phyloP scores from a whole-genome alignment of 2,113 vertebrate species.

The Mirounga angustirostris region DNA sequence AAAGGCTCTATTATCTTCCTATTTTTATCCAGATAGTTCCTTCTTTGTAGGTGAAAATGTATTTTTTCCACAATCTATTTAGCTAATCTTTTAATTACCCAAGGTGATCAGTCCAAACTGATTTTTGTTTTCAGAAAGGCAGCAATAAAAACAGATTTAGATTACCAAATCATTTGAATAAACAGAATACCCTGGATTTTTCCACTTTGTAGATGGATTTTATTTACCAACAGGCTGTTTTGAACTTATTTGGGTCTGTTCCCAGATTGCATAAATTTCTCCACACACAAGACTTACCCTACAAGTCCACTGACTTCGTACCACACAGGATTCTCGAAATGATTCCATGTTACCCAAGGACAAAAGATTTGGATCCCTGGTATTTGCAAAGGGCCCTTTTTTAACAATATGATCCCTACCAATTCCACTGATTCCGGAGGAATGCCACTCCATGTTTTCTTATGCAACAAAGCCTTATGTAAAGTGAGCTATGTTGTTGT shows the following conservation, averaged over 20 bases:
- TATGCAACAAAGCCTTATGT: background rate
- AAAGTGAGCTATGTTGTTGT: background rate
- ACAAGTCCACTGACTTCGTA: background rate
- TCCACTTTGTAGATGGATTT: background rate
- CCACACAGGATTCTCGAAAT: background rate
- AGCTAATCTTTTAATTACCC: slow-evolving; percentile 46
- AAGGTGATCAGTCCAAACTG: slow-evolving; percentile 32
- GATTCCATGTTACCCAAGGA: background rate
- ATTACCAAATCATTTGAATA: background rate
- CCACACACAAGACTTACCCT: background rate
- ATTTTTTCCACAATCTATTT: slow-evolving; percentile 29
- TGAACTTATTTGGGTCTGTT: slow-evolving; percentile 12
- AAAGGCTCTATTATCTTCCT: slow-evolving; percentile 39
- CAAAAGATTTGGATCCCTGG: background rate
- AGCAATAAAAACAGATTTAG: background rate
- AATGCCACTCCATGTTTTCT: background rate
- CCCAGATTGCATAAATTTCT: background rate
- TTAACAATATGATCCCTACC: background rate
- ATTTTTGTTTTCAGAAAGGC: slow-evolving; percentile 33
- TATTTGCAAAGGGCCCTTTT: background rate
- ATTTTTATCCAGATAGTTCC: slow-evolving; percentile 8
- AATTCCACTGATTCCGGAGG: background rate
- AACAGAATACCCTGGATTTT: slow-evolving; percentile 22
- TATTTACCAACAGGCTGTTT: slow-evolving; percentile 29
- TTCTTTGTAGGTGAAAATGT: background rate